Evolutionary conservation across 2,888 invertebrate genomes (phyloP), one percentile per base, ranked within the genome.

Genomic region (Leucozona laternaria): DNA sequence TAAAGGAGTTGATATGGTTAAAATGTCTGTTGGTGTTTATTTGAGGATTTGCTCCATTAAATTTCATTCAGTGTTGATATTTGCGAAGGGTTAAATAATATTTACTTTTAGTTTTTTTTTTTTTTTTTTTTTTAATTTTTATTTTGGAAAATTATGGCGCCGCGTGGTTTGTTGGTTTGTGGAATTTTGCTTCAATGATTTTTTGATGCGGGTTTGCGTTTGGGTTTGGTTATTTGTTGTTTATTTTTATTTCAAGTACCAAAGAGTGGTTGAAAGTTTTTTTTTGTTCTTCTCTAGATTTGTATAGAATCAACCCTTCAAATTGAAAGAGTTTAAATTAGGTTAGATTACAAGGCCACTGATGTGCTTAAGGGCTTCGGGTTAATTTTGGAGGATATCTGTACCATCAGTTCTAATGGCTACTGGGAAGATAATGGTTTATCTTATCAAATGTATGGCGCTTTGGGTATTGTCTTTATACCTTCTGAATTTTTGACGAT

Each of bases 1-100:
- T 22, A 37, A 71, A 77, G 25, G 70, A 71, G 75, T 34, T 72
- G n/a, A n/a, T n/a, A n/a, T n/a, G 58, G 40, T 66, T 64, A 20
- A 28, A 53, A 60, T 43, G 34, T 75, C 64, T 57, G 57, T 53
- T 53, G 37, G 34, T 79, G 50, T 71, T 71, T 84, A 76, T 76
- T 84, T 50, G 76, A 68, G 71, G 76, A 84, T 80, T 84, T 72
- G 76, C 45, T 76, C 71, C 80, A 84, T 84, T 84, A 76, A 84
- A 80, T 72, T 76, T 66, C 53, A 76, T 80, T 80, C 64, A 84
- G 53, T 48, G 70, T 79, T 68, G 37, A 57, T 73, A 83, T 75
- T 84, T 75, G 71, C 34, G 50, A 8, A 37, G 50, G 79, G 70
- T 71, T 79, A 68, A 73, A 37, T 40, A 50, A 66, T 48, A 48